phyloP scores from a whole-genome alignment of 2,797 vertebrate species.

The Chloroceryle inda region DNA sequence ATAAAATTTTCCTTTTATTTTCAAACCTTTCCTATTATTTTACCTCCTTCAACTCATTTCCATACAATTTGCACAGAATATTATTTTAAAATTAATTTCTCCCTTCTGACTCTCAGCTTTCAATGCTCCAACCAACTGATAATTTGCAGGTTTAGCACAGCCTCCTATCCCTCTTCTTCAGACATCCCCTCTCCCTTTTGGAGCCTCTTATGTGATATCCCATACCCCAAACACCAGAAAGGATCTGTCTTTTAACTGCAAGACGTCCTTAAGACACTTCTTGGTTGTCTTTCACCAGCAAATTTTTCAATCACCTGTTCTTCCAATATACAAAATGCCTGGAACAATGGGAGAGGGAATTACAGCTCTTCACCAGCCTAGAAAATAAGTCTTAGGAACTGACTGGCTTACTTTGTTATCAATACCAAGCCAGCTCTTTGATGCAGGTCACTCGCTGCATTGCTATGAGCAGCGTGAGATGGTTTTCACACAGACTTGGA shows the following conservation, averaged over 20 bases:
- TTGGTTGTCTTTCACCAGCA: background rate
- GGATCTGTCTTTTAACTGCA: background rate
- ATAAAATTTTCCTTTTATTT: background rate
- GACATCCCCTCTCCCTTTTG: background rate
- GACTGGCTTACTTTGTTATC: background rate
- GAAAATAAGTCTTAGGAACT: background rate
- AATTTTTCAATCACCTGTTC: background rate
- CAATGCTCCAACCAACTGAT: background rate
- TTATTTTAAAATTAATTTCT: background rate
- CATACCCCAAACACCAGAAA: background rate
- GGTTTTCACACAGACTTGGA: background rate
- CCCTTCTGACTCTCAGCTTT: background rate
- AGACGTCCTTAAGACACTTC: background rate
- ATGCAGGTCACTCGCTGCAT: background rate
- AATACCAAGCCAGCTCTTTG: background rate
- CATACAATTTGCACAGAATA: background rate
- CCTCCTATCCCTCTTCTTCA: background rate
- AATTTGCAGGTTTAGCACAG: background rate
- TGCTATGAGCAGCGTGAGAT: background rate
- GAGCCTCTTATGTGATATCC: background rate
- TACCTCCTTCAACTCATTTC: background rate
- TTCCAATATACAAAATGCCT: background rate
- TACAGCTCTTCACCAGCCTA: background rate
- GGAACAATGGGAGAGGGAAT: background rate
- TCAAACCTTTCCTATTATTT: background rate